Evolutionary conservation across 2,113 vertebrate species (phyloP), one percentile per base, ranked within the genome.

Genomic region (Ploceus nigricollis): DNA sequence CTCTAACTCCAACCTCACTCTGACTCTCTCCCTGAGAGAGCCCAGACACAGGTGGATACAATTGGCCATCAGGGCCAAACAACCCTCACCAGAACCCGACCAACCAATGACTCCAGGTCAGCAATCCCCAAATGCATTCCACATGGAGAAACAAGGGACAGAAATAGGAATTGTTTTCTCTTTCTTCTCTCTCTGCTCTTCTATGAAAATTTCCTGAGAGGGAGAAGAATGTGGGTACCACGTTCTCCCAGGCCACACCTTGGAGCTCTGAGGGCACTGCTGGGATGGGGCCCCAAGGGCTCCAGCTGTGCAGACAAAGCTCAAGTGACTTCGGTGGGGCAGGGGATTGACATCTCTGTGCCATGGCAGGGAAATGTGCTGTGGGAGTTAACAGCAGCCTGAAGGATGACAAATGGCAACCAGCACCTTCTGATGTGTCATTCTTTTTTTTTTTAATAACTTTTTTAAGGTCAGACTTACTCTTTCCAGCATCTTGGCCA

Each of bases 391-490:
- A 79, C 40, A 82, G 56, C 23, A 35, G 44, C 40, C 65, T 70
- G 54, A 50, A 58, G 50, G 82, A 61, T 56, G 75, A 44, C 33
- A 76, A 94, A 93, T 1, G 1, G 30, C 75, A 82, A 47, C 58
- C 2, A 0, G 47, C 39, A 42, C 44, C 39, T 80, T 80, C 11
- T 1, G 27, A 71, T 24, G 37, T 44, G 57, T 61, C 14, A 4
- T 78, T 13, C 1, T 35, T 25, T 33, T n/a, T 47, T 42, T 39
- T 60, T 40, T 27, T 18, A n/a, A 35, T 42, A 56, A 39, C n/a
- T 35, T 70, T 63, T 90, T 75, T 2, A 56, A 77, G 82, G 40
- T 85, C 77, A 72, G 73, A 87, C 58, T 94, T 92, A 42, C n/a
- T 86, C 72, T 92, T 97, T 89, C 82, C 88, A 94, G 56, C 0